A percentile compares a stretch with the other conserved stretches of the same genome.
These are phyloP conservation scores for Varanus salvator DNA, from an alignment of 2,113 vertebrate species.

Conservation along the genomic window DNA sequence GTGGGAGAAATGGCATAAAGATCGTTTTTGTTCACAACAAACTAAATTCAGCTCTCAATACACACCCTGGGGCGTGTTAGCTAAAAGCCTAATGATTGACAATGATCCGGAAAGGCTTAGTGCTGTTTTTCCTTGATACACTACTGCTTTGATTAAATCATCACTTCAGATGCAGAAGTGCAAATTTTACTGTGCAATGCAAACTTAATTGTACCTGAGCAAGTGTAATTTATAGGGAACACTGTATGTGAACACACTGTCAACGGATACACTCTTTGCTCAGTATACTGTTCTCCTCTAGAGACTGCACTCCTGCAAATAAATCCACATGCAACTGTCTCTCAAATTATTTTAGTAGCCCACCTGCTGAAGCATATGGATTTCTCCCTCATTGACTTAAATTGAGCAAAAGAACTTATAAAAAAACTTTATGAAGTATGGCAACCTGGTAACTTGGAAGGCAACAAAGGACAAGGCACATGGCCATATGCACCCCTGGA, in stretches of 20 bases:
- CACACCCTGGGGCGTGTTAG: background rate
- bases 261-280: background rate
- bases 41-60: slow-evolving; percentile 45
- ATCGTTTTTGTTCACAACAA: slow-evolving; percentile 25
- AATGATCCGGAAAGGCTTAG: slow-evolving; percentile 36
- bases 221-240: background rate
- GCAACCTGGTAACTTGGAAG: background rate
- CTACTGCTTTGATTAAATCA: slow-evolving; percentile 2
- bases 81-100: slow-evolving; percentile 35
- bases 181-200: slow-evolving; percentile 9
- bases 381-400: background rate
- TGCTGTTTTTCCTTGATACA: background rate
- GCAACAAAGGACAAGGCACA: background rate
- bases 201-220: background rate
- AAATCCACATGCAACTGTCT: background rate
- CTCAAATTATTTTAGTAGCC: background rate
- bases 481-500: background rate
- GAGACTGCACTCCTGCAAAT: background rate
- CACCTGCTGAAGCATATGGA: background rate
- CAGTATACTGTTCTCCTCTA: background rate
- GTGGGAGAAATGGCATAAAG: slow-evolving; percentile 28
- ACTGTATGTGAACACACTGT: background rate
- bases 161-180: background rate
- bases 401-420: background rate
- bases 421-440: background rate